phyloP scores from a whole-genome alignment of 1,140 invertebrate species.

The Copidosoma floridanum region DNA sequence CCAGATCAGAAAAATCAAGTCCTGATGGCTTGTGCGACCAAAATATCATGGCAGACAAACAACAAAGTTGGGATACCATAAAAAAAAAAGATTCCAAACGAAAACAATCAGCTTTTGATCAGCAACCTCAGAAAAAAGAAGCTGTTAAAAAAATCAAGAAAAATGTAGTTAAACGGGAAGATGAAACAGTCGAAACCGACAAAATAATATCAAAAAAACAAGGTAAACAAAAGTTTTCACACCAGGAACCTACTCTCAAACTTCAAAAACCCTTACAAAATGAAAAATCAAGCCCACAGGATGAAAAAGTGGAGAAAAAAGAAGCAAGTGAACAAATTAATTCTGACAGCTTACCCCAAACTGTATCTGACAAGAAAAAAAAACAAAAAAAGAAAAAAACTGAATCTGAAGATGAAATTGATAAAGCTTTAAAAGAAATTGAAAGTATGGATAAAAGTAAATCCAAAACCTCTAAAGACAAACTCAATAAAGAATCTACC shows the following conservation, averaged over 20 bases:
- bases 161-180: constrained; percentile 1
- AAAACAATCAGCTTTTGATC: not conserved
- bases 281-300: not conserved
- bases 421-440: constrained; percentile 62
- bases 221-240: not conserved
- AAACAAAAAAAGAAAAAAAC: constrained; percentile 56
- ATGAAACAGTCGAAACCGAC: constrained; percentile 7
- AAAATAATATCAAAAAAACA: constrained; percentile 6
- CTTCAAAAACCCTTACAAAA: constrained; percentile 5
- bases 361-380: constrained; percentile 38
- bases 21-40: too few species aligned
- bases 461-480: constrained; percentile 40
- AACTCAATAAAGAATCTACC: constrained; percentile 21
- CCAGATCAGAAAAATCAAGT: not conserved
- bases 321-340: not conserved
- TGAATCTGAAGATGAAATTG: constrained; percentile 61
- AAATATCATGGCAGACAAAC: not conserved
- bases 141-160: not conserved
- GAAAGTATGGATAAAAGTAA: constrained; percentile 55
- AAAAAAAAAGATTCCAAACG: constrained; percentile 23
- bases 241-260: too few species aligned
- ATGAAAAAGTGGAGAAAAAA: constrained; percentile 11
- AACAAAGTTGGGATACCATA: constrained; percentile 7
- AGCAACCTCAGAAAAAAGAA: constrained; percentile 3
- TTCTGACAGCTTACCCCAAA: too few species aligned